These are phyloP conservation scores for Halotydeus destructor DNA, from an alignment of 1,140 invertebrate species.

Conservation along the genomic window DNA sequence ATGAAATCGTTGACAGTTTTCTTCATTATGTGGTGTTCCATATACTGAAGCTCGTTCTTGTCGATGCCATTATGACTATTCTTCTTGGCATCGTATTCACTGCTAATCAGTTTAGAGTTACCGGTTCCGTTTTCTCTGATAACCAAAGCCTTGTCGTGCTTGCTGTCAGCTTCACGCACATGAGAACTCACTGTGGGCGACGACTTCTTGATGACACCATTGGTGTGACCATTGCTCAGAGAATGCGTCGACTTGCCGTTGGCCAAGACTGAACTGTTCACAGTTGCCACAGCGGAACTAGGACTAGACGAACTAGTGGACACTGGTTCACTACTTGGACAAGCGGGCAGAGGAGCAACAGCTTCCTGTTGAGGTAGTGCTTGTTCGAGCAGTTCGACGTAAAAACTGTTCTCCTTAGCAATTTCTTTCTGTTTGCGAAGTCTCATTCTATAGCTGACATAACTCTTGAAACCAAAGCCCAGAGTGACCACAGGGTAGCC, in stretches of 20 bases:
- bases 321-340: background rate
- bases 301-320: background rate
- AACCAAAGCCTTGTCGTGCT: background rate
- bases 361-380: conserved; percentile 43
- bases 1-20: conserved; percentile 32
- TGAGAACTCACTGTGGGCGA: background rate
- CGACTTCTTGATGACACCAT: conserved; percentile 7
- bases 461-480: conserved; percentile 89
- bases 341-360: background rate
- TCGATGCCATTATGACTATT: conserved; percentile 14
- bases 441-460: conserved; percentile 72
- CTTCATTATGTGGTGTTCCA: conserved; percentile 16
- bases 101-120: conserved; percentile 3
- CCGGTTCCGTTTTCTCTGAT: background rate
- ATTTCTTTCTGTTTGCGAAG: conserved; percentile 74
- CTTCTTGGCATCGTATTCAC: conserved; percentile 13
- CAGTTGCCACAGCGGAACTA: background rate
- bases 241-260: background rate
- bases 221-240: conserved; percentile 3
- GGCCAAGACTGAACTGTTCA: background rate
- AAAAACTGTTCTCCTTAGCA: conserved; percentile 85
- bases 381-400: conserved; percentile 71
- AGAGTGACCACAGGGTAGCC: conserved; percentile 93
- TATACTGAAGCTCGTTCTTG: conserved; percentile 19
- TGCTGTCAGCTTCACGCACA: background rate